Evolutionary conservation across 2,888 invertebrate species (phyloP).

Genomic region (Hirtodrosophila trivittata): DNA sequence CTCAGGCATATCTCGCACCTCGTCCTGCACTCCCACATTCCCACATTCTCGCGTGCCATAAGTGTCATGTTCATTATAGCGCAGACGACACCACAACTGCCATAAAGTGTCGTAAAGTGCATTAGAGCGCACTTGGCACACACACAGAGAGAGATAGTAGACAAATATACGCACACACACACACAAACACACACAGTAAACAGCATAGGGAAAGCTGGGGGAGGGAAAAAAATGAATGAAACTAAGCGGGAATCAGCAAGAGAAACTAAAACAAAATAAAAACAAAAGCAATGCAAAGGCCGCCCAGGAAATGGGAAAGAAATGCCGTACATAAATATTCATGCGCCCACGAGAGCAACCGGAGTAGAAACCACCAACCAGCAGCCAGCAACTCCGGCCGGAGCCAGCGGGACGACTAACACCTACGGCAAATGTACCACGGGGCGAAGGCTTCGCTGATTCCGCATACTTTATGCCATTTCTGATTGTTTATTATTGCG

Average conservation of each 20-base stretch:
- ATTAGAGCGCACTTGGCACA: slow-evolving; percentile 73
- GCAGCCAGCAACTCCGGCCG: slow-evolving; percentile 1
- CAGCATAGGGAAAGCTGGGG: slow-evolving; percentile 3
- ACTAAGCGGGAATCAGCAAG: slow-evolving; percentile 39
- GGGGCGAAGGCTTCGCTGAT: slow-evolving; percentile 48
- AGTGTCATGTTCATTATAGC: slow-evolving; percentile 35
- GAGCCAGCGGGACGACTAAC: slow-evolving; percentile 55
- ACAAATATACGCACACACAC: slow-evolving; percentile 21
- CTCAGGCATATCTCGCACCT: slow-evolving; percentile 44
- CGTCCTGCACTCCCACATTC: slow-evolving; percentile 5
- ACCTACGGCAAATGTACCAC: slow-evolving; percentile 46
- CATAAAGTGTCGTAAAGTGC: slow-evolving; percentile 77
- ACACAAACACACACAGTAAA: background rate
- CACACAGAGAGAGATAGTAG: slow-evolving; percentile 16
- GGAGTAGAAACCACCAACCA: slow-evolving; percentile 4
- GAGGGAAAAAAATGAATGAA: slow-evolving; percentile 39
- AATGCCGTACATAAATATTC: slow-evolving; percentile 68
- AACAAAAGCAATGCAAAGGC: slow-evolving; percentile 36
- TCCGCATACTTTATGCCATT: slow-evolving; percentile 72
- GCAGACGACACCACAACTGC: slow-evolving; percentile 47
- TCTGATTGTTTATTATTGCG: slow-evolving; percentile 80
- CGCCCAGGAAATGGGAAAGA: slow-evolving; percentile 34
- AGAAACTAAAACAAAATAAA: slow-evolving; percentile 28
- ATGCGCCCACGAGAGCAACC: slow-evolving; percentile 43
- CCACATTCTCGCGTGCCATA: slow-evolving; percentile 21